A percentile compares a stretch with the other conserved stretches of the same genome.
Evolutionary conservation across 1,140 invertebrate species (phyloP).

Genomic region (Antheraea pernyi): DNA sequence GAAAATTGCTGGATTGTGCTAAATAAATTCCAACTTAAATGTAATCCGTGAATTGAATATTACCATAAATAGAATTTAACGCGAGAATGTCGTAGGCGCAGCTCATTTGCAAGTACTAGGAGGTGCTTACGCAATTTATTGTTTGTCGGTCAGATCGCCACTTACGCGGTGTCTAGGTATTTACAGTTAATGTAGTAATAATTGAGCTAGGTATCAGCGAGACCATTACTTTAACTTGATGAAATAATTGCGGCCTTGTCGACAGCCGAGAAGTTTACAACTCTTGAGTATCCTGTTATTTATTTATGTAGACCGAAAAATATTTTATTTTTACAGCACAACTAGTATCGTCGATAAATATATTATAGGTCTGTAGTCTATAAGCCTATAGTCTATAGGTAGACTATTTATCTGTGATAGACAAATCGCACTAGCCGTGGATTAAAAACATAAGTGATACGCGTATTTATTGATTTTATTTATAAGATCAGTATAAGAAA

Average conservation of each 20-base stretch:
- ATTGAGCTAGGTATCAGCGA: constrained; percentile 40
- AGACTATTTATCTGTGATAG: too few relatives aligned
- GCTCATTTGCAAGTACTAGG: constrained; percentile 8
- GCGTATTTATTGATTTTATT: too few relatives aligned
- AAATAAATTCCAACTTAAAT: too few relatives aligned
- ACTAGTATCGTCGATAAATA: too few relatives aligned
- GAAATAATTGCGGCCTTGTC: constrained; percentile 40
- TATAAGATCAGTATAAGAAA: too few relatives aligned
- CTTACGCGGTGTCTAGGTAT: not conserved
- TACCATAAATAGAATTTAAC: not conserved
- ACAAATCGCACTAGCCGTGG: too few relatives aligned
- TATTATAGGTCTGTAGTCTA: too few relatives aligned
- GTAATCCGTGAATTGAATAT: not conserved
- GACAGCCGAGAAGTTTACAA: constrained; percentile 30
- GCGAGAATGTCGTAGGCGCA: not conserved
- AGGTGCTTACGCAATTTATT: not conserved
- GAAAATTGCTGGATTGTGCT: too few relatives aligned
- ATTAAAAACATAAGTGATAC: too few relatives aligned
- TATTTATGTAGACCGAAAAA: not conserved
- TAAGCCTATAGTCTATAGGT: too few relatives aligned
- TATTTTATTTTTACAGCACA: too few relatives aligned
- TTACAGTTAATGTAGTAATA: constrained; percentile 34
- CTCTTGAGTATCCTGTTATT: constrained; percentile 2
- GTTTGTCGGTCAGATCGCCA: not conserved
- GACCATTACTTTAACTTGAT: constrained; percentile 36